Base-by-base conservation (phyloP, 2,113 vertebrate species). In the Gyps fulvus region DNA sequence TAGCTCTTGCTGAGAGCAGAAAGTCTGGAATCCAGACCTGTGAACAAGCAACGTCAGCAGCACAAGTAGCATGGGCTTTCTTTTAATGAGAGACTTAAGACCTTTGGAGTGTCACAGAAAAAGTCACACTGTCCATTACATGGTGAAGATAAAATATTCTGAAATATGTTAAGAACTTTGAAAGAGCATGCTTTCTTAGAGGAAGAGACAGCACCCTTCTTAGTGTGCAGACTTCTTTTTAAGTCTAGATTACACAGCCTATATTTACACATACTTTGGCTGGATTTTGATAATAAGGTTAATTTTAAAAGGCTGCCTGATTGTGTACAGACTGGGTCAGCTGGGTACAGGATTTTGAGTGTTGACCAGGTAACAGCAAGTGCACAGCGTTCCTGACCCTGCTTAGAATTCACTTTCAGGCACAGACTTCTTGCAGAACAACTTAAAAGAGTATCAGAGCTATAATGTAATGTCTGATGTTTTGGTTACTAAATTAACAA, bases 221-320 rank as follows among this genome's bases (percentile, higher is more conserved):
- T 62, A 42, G 2, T 21, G 58, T 40, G 79, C 78, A 91, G 70
- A 79, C 74, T 67, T 65, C 83, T 83, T 50, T 67, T 1, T 40
- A 72, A 71, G 22, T 61, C 70, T 58, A 89, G 91, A 84, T 95
- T 97, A 76, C 66, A 72, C 83, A 79, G 87, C 78, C 89, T 97
- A 1, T 95, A 65, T 95, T 97, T 95, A 38, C 84, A 67, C 84
- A 91, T 87, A 73, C 83, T 95, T 93, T 42, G 58, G 22, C 70
- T 95, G 90, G 77, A 88, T 78, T 96, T 93, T 69, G 69, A 81
- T 93, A 90, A 76, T 91, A 71, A 92, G n/a, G 83, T 88, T 92
- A 61, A 77, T 95, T 95, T 92, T 92, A 38, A 88, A 94, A 93
- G 86, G 43, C 90, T 93, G 57, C 11, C 16, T 67, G 70, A 26